Percentiles rank a stretch among this genome's conserved stretches.
Conservation (phyloP, 1,140 invertebrate genomes). For the Drosophila seguyi region DNA sequence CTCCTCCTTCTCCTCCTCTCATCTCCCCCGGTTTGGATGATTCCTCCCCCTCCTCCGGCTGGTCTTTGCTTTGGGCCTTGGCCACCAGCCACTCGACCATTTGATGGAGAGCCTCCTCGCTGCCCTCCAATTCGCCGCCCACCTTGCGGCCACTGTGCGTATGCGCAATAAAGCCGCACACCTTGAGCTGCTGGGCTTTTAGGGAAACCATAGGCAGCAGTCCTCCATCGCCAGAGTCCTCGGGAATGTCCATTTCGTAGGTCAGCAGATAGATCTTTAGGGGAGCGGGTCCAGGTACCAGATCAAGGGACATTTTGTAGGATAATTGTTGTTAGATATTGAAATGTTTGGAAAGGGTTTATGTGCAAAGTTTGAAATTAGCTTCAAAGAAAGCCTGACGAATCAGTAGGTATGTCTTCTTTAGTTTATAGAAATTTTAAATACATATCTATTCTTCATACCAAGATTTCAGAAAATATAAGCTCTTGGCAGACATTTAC, state of each 20-base stretch:
- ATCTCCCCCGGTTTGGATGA: neutral
- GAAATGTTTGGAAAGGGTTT: neutral
- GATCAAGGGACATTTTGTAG: slow-evolving; percentile 23
- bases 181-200: slow-evolving; percentile 44
- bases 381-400: neutral
- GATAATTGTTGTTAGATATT: too few species aligned
- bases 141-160: slow-evolving; percentile 50
- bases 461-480: neutral
- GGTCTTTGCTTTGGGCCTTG: slow-evolving; percentile 5
- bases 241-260: slow-evolving; percentile 31
- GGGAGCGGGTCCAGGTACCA: slow-evolving; percentile 1
- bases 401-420: neutral
- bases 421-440: too few species aligned
- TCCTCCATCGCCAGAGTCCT: neutral
- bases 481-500: neutral
- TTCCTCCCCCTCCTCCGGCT: neutral
- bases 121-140: slow-evolving; percentile 54
- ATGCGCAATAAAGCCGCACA: slow-evolving; percentile 57
- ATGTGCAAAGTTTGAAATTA: neutral
- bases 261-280: slow-evolving; percentile 28
- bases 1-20: too few species aligned
- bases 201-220: slow-evolving; percentile 20
- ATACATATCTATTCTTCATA: too few species aligned
- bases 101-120: slow-evolving; percentile 12
- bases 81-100: slow-evolving; percentile 54